Evolutionary conservation across 53 echinoderm and acorn worm genomes (phyloP), one percentile per base, ranked within the genome.

Genomic region (Arbacia lixula): DNA sequence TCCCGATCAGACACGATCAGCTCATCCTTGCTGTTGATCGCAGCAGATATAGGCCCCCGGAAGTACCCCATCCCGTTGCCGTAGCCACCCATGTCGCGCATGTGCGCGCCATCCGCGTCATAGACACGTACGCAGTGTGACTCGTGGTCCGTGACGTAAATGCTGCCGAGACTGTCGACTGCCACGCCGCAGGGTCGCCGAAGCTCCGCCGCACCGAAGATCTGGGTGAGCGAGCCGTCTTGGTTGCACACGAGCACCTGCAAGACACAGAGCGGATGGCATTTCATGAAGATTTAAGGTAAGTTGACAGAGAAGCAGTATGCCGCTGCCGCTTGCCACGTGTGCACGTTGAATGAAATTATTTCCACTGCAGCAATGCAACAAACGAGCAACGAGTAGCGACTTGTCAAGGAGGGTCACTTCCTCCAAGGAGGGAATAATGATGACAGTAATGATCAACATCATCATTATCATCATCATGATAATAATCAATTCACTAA

Each of bases 1-100:
- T 99, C 99, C 8, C 99, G 77, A 71, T 99, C 99, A 0, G 99
- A 92, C 10, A 99, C 92, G 75, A 99, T 80, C 43, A 99, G 83
- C 46, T 99, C 87, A 53, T 99, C 94, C 40, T 85, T 86, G 74
- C 90, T 95, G 84, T 95, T 94, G 20, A 99, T 87, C 8, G 88
- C 91, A 12, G 92, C 91, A 33, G 90, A 86, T 36, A 99, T 86
- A 11, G 99, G 99, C 1, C 92, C 90, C 46, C 95, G 86, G 53
- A 99, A 99, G 68, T 95, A 88, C 2, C 99, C 94, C 16, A 66
- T 34, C 14, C 66, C 84, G 49, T 92, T 88, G 27, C 99, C 99
- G 53, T 88, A 90, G 21, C 80, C 76, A 24, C 99, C 99, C 71
- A 99, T 78, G 53, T 88, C 73, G 8, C 88, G 92, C 42, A 92